Evolutionary conservation across 2,113 vertebrate genomes (phyloP), one percentile per base, ranked within the genome.

Genomic region (Elaphurus davidianus): DNA sequence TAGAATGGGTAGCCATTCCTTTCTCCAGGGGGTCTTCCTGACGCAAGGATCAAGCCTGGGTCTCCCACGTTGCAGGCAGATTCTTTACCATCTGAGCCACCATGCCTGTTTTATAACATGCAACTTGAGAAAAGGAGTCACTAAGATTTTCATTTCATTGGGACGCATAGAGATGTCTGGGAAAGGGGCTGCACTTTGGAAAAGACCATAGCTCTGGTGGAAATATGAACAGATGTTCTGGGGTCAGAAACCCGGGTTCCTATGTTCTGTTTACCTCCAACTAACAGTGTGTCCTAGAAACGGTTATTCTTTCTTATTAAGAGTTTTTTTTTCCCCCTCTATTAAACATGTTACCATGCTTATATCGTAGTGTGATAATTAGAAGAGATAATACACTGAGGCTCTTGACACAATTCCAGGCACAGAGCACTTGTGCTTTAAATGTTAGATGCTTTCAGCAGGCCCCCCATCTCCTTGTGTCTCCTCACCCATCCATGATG

Each of bases 401-500:
- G 8, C 1, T 60, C 17, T 88, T 54, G 55, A n/a, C 40, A 83
- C 1, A 19, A 14, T 84, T 87, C 6, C 30, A 71, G 17, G 21
- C 14, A 64, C 62, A 87, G 19, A 55, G 23, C n/a, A 71, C 13
- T n/a, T 3, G 4, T 16, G 47, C 17, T 59, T 64, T 62, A 25
- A 81, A 16, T 7, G 27, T 43, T 27, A 90, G 11, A 27, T n/a
- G 28, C 5, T 40, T 4, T n/a, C 11, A 55, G 1, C 7, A 27
- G 7, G 4, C 43, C 12, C 47, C 12, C 47, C 47, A 50, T 50
- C 47, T 14, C 12, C 47, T 5, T 93, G 6, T 10, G 17, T 52
- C 28, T 59, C 55, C 36, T 81, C 5, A 5, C 5, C 2, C 0
- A 6, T 5, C 17, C 3, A 1, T 1, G 7, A 94, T 25, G 45